Base-by-base conservation (phyloP, 1,140 invertebrate species). In the Lethrus apterus region DNA sequence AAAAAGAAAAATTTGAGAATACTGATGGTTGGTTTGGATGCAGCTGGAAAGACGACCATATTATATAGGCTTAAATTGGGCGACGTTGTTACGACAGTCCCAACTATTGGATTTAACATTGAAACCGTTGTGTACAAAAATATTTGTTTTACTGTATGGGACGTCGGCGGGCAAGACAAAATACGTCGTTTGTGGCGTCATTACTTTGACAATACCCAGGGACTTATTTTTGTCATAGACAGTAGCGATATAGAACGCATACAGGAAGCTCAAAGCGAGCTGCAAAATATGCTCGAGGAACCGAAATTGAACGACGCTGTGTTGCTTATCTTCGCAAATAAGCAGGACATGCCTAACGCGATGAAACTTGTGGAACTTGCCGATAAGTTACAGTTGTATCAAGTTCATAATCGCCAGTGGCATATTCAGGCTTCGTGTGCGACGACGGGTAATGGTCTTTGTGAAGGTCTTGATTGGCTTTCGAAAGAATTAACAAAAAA, bases 81-180 rank as follows among this genome's bases (percentile, higher is more conserved):
- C 42, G 93, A 98, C 76, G 94, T 97, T 58, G 93, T 98, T 5
- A 97, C 93, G 18, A 98, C 94, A n/a, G 98, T 98, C 73, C 94
- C 94, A 30, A 98, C 93, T 3, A 96, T 97, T 62, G 93, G 91
- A 21, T 95, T 95, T 59, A 93, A 94, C 68, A 89, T 93, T 7
- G 93, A 97, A 67, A 97, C 92, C 2, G 91, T 97, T 1, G 88
- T 96, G 67, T 96, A 97, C 70, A 96, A 94, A 70, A 97, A 97
- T 70, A 94, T 96, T 61, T 89, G 85, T 63, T 97, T 98, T 65
- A 96, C 90, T 13, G 91, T 95, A 14, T 96, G 92, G 93, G 93
- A 97, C 71, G 89, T 96, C n/a, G 93, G 93, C 57, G 93, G 93
- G 50, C 92, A 95, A 69, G 86, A 93, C 60, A 95, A 93, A 75